Percentiles rank a stretch among this genome's conserved stretches.
These are phyloP conservation scores for Chromobotia macracanthus DNA, from an alignment of 2,797 vertebrate species.

Conservation along the genomic window DNA sequence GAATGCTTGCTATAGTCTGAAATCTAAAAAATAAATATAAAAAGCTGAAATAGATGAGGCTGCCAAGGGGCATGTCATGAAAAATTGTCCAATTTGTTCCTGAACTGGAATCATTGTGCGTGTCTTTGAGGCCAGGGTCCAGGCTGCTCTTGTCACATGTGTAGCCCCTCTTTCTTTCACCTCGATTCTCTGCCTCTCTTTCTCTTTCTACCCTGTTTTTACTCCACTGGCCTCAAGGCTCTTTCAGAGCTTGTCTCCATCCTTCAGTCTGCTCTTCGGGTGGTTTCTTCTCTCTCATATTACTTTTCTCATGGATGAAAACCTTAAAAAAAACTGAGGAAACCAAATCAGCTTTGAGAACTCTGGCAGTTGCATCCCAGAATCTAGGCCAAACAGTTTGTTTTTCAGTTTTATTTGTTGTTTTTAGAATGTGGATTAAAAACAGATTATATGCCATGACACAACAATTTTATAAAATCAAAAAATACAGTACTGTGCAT, in stretches of 20 bases:
- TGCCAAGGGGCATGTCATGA: constrained; percentile 45
- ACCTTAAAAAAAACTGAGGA: background rate
- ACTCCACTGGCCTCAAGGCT: constrained; percentile 20
- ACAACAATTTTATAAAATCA: background rate
- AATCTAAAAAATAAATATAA: constrained; percentile 58
- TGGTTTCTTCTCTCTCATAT: constrained; percentile 7
- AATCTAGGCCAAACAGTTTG: background rate
- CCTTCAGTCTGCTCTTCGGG: constrained; percentile 1
- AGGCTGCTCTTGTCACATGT: constrained; percentile 20
- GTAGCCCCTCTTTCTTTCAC: constrained; percentile 28
- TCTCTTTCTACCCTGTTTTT: constrained; percentile 27
- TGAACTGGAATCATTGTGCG: constrained; percentile 40
- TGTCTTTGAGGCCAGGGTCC: constrained; percentile 29
- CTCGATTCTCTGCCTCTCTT: constrained; percentile 3
- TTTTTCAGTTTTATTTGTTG: background rate
- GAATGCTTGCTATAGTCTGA: constrained; percentile 46
- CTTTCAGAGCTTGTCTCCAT: background rate
- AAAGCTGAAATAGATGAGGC: constrained; percentile 43
- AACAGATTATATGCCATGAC: background rate
- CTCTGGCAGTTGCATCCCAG: background rate
- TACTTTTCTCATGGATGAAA: constrained; percentile 16
- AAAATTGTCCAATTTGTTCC: constrained; percentile 53
- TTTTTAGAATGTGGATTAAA: background rate
- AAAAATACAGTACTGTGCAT: background rate
- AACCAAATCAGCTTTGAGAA: constrained; percentile 4